Percentiles rank a stretch among this genome's conserved stretches.
Conservation (phyloP, 2,797 vertebrate species). For the Borostomias antarcticus region DNA sequence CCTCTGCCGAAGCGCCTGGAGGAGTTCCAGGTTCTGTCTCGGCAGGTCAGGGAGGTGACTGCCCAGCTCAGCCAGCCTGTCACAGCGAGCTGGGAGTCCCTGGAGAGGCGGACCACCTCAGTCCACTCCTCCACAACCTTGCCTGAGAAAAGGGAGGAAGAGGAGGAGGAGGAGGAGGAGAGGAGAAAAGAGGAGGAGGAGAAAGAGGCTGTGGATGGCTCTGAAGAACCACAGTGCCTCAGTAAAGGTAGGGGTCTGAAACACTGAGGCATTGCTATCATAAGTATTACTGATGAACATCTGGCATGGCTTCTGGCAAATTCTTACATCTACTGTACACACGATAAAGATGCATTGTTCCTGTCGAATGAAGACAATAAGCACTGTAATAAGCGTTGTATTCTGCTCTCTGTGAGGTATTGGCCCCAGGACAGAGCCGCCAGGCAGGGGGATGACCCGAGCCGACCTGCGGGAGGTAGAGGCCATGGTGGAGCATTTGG, state of each 20-base stretch:
- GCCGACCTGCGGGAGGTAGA: slow-evolving; percentile 47
- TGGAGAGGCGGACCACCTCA: slow-evolving; percentile 43
- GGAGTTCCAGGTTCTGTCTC: slow-evolving; percentile 81
- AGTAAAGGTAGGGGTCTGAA: slow-evolving; percentile 6
- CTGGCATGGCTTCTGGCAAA: no score
- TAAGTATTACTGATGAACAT: no score
- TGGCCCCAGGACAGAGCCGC: slow-evolving; percentile 31
- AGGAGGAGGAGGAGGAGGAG: slow-evolving; percentile 6
- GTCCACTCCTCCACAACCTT: slow-evolving; percentile 17
- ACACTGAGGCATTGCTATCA: no score
- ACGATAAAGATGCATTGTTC: neutral
- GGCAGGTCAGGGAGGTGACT: slow-evolving; percentile 74
- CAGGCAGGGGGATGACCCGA: slow-evolving; percentile 29
- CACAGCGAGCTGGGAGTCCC: slow-evolving; percentile 38
- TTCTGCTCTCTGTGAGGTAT: slow-evolving; percentile 18
- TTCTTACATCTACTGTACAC: no score
- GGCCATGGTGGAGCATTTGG: slow-evolving; percentile 58
- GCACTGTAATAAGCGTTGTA: neutral
- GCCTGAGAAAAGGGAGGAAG: slow-evolving; percentile 18
- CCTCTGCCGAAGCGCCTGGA: slow-evolving; percentile 82
- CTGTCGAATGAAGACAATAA: neutral
- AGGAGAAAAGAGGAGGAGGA: slow-evolving; percentile 18
- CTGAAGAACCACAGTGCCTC: slow-evolving; percentile 14
- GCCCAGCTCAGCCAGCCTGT: slow-evolving; percentile 55
- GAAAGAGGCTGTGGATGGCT: slow-evolving; percentile 19